A percentile compares a stretch with the other conserved stretches of the same genome.
These are phyloP conservation scores for Drosophila hamatofila DNA, from an alignment of 2,888 invertebrate genomes.

Conservation along the genomic window DNA sequence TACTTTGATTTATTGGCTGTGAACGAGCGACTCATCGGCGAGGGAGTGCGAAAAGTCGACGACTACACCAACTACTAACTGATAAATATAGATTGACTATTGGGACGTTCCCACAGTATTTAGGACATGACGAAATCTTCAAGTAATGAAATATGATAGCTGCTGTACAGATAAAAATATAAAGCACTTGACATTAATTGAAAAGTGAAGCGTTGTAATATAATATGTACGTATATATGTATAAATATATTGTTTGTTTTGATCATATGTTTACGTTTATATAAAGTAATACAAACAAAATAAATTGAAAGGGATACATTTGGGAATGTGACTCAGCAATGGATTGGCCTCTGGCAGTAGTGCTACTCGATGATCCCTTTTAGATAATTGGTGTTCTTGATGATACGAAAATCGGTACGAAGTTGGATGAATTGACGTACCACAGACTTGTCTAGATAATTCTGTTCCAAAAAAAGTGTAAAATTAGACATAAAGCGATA, in stretches of 20 bases:
- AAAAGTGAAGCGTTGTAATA: conserved; percentile 51
- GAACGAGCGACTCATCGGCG: conserved; percentile 37
- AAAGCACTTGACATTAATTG: conserved; percentile 64
- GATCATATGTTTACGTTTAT: conserved; percentile 48
- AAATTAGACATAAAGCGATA: conserved; percentile 1
- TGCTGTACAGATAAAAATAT: conserved; percentile 34
- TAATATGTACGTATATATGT: background rate
- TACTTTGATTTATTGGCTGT: conserved; percentile 68
- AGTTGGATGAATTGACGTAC: conserved; percentile 97
- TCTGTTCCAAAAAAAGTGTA: conserved; percentile 87
- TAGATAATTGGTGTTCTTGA: conserved; percentile 89
- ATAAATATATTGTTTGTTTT: conserved; percentile 36
- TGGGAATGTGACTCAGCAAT: conserved; percentile 66
- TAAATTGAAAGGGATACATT: conserved; percentile 38
- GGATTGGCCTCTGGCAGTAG: background rate
- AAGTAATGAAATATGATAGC: conserved; percentile 26
- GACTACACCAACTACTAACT: conserved; percentile 5
- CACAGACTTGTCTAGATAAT: conserved; percentile 94
- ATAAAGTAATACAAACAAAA: conserved; percentile 46
- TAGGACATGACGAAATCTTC: conserved; percentile 22
- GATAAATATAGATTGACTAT: conserved; percentile 45
- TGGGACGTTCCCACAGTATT: conserved; percentile 20
- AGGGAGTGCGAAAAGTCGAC: background rate
- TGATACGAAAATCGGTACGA: conserved; percentile 95
- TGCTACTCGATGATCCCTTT: conserved; percentile 86